These are phyloP conservation scores for Porites australiensis DNA, from an alignment of 64 coral and sea anemone genomes.

Conservation along the genomic window DNA sequence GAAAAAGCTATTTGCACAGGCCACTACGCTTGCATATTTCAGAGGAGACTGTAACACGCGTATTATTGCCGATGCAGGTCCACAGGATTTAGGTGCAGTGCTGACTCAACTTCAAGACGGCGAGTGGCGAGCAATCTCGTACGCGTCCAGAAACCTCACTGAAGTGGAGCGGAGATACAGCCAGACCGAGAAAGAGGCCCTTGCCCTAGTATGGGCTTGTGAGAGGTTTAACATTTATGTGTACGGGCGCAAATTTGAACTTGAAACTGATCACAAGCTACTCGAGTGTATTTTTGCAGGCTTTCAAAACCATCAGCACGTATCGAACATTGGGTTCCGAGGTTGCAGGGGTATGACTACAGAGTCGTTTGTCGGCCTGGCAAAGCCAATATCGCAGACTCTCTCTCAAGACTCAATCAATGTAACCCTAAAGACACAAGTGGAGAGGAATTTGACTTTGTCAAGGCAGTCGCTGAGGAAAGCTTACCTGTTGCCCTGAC, in stretches of 20 bases:
- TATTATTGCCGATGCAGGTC: constrained; percentile 44
- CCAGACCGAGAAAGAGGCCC: no score
- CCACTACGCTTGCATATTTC: no score
- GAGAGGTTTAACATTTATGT: no score
- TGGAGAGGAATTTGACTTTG: constrained; percentile 29
- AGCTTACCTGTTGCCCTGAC: neutral
- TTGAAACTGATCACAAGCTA: constrained; percentile 69
- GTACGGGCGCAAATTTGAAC: no score
- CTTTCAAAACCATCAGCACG: constrained; percentile 23
- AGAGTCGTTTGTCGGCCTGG: neutral
- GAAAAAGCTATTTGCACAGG: no score
- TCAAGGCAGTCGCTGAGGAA: no score
- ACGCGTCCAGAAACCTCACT: no score
- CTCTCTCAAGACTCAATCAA: neutral
- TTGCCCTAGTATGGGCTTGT: no score
- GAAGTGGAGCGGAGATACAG: no score
- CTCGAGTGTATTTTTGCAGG: constrained; percentile 58
- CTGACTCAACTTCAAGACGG: neutral
- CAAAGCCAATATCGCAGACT: neutral
- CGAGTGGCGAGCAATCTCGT: no score
- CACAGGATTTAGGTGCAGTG: no score
- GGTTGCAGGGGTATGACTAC: constrained; percentile 19
- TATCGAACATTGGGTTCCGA: constrained; percentile 46
- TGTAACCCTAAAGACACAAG: constrained; percentile 19
- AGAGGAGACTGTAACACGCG: neutral